A percentile compares a stretch with the other conserved stretches of the same genome.
Conservation (phyloP, 1,140 invertebrate species). For the Drosophila sproati region DNA sequence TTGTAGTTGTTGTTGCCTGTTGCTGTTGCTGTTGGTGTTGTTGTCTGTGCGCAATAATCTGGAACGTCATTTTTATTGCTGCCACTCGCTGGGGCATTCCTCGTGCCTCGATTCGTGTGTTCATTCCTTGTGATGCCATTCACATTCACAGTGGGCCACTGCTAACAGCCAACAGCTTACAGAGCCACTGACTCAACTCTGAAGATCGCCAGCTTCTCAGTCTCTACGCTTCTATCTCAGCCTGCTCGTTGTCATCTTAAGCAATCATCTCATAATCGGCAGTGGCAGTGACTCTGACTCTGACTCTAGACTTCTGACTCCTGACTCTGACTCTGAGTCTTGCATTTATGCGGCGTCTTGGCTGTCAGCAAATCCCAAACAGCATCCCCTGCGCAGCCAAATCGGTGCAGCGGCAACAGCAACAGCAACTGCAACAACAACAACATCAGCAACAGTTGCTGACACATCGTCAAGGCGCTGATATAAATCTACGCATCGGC, state of each 20-base stretch:
- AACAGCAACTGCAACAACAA: conserved; percentile 4
- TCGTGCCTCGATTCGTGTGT: conserved; percentile 38
- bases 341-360: conserved; percentile 44
- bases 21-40: conserved; percentile 21
- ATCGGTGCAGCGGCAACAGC: conserved; percentile 27
- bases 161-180: background rate
- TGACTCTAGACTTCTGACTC: background rate
- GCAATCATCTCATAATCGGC: conserved; percentile 82
- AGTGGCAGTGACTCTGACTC: conserved; percentile 54
- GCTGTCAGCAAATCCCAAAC: conserved; percentile 60
- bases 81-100: conserved; percentile 78
- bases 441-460: conserved; percentile 38
- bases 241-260: conserved; percentile 80
- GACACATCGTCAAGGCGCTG: conserved; percentile 59
- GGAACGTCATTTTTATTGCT: conserved; percentile 84
- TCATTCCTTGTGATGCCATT: conserved; percentile 15
- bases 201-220: conserved; percentile 11
- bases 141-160: conserved; percentile 23
- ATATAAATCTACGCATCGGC: conserved; percentile 70
- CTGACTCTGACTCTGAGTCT: background rate
- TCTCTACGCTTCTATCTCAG: conserved; percentile 21
- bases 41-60: conserved; percentile 74
- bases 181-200: conserved; percentile 18
- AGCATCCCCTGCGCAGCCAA: conserved; percentile 36
- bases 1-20: conserved; percentile 22